phyloP scores from a whole-genome alignment of 2,797 vertebrate species.

The Ptychobarbus kaznakovi region DNA sequence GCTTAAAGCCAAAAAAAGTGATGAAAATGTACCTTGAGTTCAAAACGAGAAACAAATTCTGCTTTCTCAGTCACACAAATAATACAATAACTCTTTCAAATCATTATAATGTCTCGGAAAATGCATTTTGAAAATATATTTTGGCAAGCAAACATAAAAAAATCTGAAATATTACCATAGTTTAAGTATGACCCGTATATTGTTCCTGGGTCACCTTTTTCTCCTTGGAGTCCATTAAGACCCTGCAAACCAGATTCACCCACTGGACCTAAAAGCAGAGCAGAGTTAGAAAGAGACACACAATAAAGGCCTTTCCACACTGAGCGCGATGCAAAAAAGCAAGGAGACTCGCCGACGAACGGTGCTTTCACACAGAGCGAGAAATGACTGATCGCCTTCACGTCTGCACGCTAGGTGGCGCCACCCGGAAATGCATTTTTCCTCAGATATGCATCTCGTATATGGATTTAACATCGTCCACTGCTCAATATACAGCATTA shows the following conservation, averaged over 20 bases:
- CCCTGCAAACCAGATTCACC: conserved; percentile 70
- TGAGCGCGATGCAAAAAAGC: too few species aligned
- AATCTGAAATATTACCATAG: background rate
- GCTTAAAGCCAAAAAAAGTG: background rate
- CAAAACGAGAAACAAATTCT: background rate
- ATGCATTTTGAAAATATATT: background rate
- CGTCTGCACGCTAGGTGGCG: too few species aligned
- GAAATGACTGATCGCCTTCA: too few species aligned
- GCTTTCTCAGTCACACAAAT: background rate
- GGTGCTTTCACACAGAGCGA: too few species aligned
- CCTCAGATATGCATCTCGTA: too few species aligned
- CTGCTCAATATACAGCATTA: too few species aligned
- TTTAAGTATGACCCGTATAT: accelerated
- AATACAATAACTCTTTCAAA: background rate
- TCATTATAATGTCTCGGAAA: background rate
- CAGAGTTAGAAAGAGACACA: conserved; percentile 4
- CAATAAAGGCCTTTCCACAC: background rate
- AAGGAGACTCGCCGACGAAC: too few species aligned
- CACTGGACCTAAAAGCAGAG: conserved; percentile 17
- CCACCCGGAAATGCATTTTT: too few species aligned
- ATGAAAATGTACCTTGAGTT: background rate
- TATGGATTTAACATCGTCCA: too few species aligned
- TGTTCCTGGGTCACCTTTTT: conserved; percentile 68
- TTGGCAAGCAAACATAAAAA: background rate
- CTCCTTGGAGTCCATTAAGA: conserved; percentile 63